phyloP scores from a whole-genome alignment of 2,888 invertebrate species.

The Drosophila seclusa region DNA sequence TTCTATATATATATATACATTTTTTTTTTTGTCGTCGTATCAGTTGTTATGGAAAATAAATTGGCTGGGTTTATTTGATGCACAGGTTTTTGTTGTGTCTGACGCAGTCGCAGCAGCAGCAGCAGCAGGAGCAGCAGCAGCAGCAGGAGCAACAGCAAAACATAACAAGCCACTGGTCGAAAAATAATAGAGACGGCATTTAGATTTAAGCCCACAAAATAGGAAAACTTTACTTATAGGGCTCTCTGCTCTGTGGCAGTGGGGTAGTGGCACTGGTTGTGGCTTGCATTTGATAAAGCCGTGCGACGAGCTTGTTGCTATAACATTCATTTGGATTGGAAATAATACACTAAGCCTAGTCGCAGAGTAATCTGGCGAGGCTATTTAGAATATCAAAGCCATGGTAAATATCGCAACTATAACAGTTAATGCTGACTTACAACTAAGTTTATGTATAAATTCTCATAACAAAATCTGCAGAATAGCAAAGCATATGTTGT shows the following conservation, averaged over 20 bases:
- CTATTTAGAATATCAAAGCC: not conserved
- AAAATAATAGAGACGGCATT: conserved; percentile 18
- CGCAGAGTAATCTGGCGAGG: not conserved
- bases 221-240: not conserved
- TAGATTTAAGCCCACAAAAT: conserved; percentile 17
- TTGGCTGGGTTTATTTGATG: conserved; percentile 64
- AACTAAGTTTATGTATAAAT: not conserved
- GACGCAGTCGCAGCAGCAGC: conserved; percentile 27
- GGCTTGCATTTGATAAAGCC: conserved; percentile 4
- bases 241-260: not conserved
- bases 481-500: not conserved
- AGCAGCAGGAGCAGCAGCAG: not conserved
- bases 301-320: not conserved
- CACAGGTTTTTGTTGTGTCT: conserved; percentile 55
- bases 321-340: not conserved
- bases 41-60: conserved; percentile 73
- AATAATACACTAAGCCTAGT: not conserved
- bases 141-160: not conserved
- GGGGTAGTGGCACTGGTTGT: not conserved
- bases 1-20: not conserved
- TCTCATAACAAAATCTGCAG: not conserved
- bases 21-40: conserved; percentile 12
- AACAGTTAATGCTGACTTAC: not conserved
- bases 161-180: conserved; percentile 38
- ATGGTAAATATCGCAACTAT: not conserved